These are phyloP conservation scores for Tetragnatha montana DNA, from an alignment of 2,888 invertebrate species.

Conservation along the genomic window DNA sequence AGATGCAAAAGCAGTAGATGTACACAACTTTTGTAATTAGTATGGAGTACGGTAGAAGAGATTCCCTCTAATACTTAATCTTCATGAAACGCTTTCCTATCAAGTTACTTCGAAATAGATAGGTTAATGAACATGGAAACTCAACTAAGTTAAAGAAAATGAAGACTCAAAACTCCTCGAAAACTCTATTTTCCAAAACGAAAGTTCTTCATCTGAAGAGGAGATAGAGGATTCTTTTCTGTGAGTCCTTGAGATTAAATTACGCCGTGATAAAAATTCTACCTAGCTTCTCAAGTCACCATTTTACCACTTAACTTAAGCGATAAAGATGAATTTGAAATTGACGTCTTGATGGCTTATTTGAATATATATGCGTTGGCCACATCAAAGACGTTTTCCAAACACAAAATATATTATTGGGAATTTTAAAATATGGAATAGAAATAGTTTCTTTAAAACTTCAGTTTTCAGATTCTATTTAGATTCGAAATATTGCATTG, in stretches of 20 bases:
- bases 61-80: no score
- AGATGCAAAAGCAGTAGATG: no score
- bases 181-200: no score
- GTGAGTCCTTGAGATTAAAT: slow-evolving; percentile 14
- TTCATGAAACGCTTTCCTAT: no score
- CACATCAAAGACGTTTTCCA: background rate
- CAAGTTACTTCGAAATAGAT: no score
- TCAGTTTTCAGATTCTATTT: slow-evolving; percentile 5
- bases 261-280: slow-evolving; percentile 22
- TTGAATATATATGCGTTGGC: slow-evolving; percentile 56
- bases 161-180: no score
- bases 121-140: no score
- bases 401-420: background rate
- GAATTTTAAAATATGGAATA: slow-evolving; percentile 36
- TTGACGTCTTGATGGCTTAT: slow-evolving; percentile 58
- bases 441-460: background rate
- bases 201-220: no score
- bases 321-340: slow-evolving; percentile 63
- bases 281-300: background rate
- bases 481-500: slow-evolving; percentile 2
- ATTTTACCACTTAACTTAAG: slow-evolving; percentile 25
- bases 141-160: no score
- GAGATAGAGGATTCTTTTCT: no score
- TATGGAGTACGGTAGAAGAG: no score
- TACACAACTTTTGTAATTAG: no score